These are phyloP conservation scores for Lytechinus variegatus DNA, from an alignment of 35 echinoderm and acorn worm species.

Conservation along the genomic window DNA sequence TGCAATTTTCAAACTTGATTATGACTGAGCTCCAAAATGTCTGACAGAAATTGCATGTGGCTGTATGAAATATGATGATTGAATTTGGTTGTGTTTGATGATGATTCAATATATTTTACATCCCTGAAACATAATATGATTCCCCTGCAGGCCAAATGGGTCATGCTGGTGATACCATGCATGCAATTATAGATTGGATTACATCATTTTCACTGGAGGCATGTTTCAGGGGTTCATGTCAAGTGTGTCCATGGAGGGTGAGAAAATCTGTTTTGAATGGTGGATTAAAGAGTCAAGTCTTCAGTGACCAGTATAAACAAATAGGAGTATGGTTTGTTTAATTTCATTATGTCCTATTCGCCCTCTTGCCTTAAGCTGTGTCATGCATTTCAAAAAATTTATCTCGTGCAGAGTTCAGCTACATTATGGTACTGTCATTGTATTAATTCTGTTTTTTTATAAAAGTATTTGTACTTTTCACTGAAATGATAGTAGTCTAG, in stretches of 20 bases:
- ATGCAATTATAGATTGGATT: constrained; percentile 4
- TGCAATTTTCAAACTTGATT: background rate
- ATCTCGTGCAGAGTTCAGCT: no score
- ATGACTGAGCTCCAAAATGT: background rate
- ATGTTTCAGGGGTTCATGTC: background rate
- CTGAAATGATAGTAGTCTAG: no score
- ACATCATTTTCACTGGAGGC: background rate
- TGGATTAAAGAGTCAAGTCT: no score
- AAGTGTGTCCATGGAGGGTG: background rate
- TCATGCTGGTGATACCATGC: background rate
- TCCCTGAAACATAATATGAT: background rate
- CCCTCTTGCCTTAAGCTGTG: no score
- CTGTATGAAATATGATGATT: background rate
- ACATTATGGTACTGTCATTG: no score
- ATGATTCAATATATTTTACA: background rate
- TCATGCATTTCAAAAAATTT: no score
- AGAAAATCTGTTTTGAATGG: background rate
- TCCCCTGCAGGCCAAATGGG: background rate
- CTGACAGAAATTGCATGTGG: background rate
- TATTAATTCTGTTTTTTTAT: no score
- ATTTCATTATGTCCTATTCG: no score
- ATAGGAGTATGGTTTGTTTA: no score
- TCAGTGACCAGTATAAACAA: no score
- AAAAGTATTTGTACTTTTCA: no score
- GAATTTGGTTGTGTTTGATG: background rate